Percentiles rank a stretch among this genome's conserved stretches.
Evolutionary conservation across 2,797 vertebrate genomes (phyloP).

Genomic region (Lates japonicus): DNA sequence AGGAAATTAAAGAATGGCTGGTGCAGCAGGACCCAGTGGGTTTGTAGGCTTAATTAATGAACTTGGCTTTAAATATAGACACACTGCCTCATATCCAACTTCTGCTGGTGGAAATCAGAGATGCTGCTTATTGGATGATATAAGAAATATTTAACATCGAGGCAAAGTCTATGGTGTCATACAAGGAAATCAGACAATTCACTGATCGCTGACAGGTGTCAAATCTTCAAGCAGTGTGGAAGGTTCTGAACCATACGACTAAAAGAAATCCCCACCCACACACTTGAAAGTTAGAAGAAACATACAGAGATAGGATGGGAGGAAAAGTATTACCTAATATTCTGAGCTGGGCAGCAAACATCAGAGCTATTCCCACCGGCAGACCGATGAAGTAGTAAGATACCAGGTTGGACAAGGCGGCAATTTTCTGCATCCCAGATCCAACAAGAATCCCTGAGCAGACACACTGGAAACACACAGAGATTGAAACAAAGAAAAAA

Average conservation of each 20-base stretch:
- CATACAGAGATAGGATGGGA: neutral
- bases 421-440: slow-evolving; percentile 92
- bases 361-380: slow-evolving; percentile 89
- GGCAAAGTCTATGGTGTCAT: neutral
- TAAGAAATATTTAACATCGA: neutral
- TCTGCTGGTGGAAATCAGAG: neutral
- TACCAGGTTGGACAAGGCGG: slow-evolving; percentile 90
- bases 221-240: neutral
- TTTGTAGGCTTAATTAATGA: slow-evolving; percentile 40
- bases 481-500: slow-evolving; percentile 10
- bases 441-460: slow-evolving; percentile 91
- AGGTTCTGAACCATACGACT: neutral
- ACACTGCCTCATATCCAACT: neutral
- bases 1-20: slow-evolving; percentile 31
- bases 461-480: slow-evolving; percentile 85
- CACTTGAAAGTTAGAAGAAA: neutral
- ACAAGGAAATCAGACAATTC: neutral
- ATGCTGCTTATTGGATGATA: neutral
- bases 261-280: neutral
- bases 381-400: slow-evolving; percentile 90
- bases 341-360: slow-evolving; percentile 88
- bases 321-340: slow-evolving; percentile 86
- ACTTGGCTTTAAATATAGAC: slow-evolving; percentile 25
- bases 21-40: slow-evolving; percentile 11
- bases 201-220: neutral